Evolutionary conservation across 2,113 vertebrate species (phyloP).

Genomic region (Notarius quadriscutis): DNA sequence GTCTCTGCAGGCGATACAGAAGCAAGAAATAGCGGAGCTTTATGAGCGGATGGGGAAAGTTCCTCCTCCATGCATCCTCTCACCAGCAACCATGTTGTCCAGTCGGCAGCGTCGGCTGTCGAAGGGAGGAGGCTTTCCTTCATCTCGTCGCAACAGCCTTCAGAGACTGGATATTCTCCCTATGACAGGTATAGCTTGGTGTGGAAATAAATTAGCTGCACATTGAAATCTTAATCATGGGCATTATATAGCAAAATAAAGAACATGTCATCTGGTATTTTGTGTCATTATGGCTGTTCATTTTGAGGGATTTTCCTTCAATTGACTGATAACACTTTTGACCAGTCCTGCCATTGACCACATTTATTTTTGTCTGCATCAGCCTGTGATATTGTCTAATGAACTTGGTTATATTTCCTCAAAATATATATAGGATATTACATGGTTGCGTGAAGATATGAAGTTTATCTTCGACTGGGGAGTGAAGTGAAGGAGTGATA

Average conservation of each 20-base stretch:
- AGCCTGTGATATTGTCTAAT: not conserved
- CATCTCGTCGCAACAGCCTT: slow-evolving; percentile 89
- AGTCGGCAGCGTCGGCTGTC: slow-evolving; percentile 90
- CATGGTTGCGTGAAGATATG: no score
- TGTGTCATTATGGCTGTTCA: not conserved
- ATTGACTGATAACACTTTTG: not conserved
- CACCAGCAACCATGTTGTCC: slow-evolving; percentile 88
- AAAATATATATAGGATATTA: not conserved
- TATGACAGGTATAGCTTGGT: slow-evolving; percentile 73
- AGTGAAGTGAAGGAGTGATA: no score
- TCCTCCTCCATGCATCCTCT: slow-evolving; percentile 87
- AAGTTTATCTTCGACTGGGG: no score
- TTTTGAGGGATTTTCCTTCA: not conserved
- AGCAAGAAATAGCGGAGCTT: slow-evolving; percentile 91
- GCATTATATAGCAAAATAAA: not conserved
- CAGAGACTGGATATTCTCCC: slow-evolving; percentile 86
- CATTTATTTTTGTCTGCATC: not conserved
- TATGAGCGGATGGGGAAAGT: slow-evolving; percentile 89
- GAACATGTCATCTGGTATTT: not conserved
- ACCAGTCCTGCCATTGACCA: not conserved
- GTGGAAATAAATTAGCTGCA: not conserved
- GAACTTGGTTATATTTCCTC: not conserved
- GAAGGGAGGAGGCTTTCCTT: slow-evolving; percentile 82
- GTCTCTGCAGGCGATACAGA: slow-evolving; percentile 86
- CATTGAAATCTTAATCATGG: not conserved